Conservation (phyloP, 2,888 invertebrate species). For the Seira ritae region DNA sequence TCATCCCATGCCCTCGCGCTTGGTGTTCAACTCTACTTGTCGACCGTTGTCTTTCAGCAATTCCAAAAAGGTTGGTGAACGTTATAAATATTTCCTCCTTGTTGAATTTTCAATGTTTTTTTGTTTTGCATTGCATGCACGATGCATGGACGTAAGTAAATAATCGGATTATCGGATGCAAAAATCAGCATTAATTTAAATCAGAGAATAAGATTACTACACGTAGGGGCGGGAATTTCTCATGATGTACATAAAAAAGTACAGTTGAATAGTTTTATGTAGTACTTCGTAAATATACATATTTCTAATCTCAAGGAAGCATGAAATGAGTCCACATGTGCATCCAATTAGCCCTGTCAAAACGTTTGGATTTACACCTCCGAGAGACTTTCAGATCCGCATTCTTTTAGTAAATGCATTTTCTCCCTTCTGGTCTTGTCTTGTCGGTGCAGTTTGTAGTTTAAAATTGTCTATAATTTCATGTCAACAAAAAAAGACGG, state of each 20-base stretch:
- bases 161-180: background rate
- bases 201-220: slow-evolving; percentile 9
- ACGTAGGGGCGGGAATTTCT: background rate
- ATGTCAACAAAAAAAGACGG: background rate
- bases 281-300: background rate
- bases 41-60: slow-evolving; percentile 71
- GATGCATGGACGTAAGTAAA: background rate
- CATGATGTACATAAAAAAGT: background rate
- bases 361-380: slow-evolving; percentile 10
- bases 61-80: slow-evolving; percentile 64
- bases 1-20: slow-evolving; percentile 85
- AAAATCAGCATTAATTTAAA: slow-evolving; percentile 20
- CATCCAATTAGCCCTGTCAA: slow-evolving; percentile 13
- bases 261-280: background rate
- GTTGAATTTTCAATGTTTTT: too few relatives aligned
- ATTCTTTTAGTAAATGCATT: background rate
- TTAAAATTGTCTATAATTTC: background rate
- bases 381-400: background rate
- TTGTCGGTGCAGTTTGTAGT: background rate
- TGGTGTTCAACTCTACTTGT: slow-evolving; percentile 82
- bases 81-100: too few relatives aligned
- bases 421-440: background rate
- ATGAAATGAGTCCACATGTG: slow-evolving; percentile 19
- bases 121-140: too few relatives aligned
- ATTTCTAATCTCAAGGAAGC: background rate